phyloP scores from a whole-genome alignment of 2,797 vertebrate species.

The Brachymystax lenok region DNA sequence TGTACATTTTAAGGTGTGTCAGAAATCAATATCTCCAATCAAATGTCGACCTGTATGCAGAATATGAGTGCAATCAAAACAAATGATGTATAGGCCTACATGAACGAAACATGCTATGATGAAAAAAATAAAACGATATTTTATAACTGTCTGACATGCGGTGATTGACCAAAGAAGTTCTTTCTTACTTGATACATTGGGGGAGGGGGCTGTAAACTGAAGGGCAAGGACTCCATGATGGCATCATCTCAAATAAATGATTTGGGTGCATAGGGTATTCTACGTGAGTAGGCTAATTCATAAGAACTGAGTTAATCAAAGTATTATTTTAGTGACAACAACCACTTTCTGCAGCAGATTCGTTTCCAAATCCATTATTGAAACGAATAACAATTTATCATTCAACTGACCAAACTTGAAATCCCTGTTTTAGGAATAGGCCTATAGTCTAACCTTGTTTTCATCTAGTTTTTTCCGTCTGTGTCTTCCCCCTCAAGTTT shows the following conservation, averaged over 20 bases:
- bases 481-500: background rate
- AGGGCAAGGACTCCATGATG: too few species aligned
- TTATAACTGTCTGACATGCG: constrained; percentile 67
- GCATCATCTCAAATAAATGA: background rate
- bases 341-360: background rate
- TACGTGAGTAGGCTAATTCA: background rate
- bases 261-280: background rate
- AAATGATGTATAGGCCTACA: constrained; percentile 64
- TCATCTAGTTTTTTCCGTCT: background rate
- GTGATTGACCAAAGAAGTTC: constrained; percentile 42
- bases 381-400: background rate
- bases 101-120: constrained; percentile 59
- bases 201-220: background rate
- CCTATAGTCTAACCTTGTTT: background rate
- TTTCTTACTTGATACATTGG: background rate
- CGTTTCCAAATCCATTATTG: background rate
- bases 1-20: constrained; percentile 68
- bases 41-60: constrained; percentile 64
- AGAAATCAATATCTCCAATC: constrained; percentile 36
- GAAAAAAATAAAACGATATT: constrained; percentile 65
- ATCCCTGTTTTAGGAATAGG: background rate
- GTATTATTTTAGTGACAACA: background rate
- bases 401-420: background rate
- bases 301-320: background rate
- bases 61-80: constrained; percentile 61